Base-by-base conservation (phyloP, 2,797 vertebrate species). In the Eupleurogrammus muticus region DNA sequence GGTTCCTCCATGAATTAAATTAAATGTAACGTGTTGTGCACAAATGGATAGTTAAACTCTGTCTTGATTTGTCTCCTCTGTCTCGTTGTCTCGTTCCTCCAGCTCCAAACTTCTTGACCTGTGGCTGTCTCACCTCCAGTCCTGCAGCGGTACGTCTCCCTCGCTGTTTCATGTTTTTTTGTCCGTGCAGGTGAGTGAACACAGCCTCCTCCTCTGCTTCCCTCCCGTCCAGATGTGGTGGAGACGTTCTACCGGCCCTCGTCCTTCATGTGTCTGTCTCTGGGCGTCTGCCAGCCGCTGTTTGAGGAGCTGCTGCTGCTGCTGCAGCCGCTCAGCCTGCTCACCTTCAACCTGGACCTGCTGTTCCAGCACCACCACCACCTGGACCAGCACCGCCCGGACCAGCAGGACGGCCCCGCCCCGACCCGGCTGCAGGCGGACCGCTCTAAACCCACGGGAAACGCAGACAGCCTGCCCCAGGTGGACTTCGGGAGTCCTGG, bases 311-410 rank as follows among this genome's bases (percentile, higher is more conserved):
- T 99, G 72, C 93, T 99, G 59, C 95, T 99, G 1, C 94, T 97
- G 53, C 83, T 99, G 80, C 97, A 99, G 86, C 98, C 98, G 0
- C 92, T 99, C 55, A 96, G 97, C 0, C 96, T 97, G 81, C 93
- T 99, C 63, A 97, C 96, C 51, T 98, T 99, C 82, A 97, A 97
- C 89, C 94, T 98, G 0, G 97, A 99, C 87, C 90, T 98, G 81
- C 96, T 99, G 70, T 98, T 99, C 24, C 97, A 99, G 65, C 96
- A 98, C 86, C 97, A 98, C 80, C 96, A 96, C 70, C 86, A 96
- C 77, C 84, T 91, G 5, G 85, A 92, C 23, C 80, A 70, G 65
- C 86, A 86, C 76, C 84, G 71, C 48, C 85, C 87, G 11, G 84
- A 92, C n/a, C n/a, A n/a, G n/a, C n/a, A n/a, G n/a, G n/a, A n/a